Conservation (phyloP, 2,797 vertebrate genomes). For the Hapalemur alaotrensis region DNA sequence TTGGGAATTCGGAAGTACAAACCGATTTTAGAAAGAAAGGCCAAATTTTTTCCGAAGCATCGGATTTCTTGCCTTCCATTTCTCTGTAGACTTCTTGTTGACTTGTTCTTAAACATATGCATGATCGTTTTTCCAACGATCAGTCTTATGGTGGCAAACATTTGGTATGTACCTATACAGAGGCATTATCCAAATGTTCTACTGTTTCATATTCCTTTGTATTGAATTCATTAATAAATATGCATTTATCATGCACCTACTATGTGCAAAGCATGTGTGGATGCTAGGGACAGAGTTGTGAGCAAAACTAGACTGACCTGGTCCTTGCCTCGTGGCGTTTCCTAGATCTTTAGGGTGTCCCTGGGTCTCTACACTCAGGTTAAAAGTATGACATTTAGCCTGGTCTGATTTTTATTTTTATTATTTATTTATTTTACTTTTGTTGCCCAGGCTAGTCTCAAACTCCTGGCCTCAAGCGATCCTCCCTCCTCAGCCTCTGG, state of each 20-base stretch:
- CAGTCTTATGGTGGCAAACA: not conserved
- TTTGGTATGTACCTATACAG: not conserved
- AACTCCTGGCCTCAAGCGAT: not conserved
- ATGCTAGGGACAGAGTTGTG: not conserved
- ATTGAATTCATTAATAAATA: not conserved
- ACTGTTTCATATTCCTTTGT: not conserved
- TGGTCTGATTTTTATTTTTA: not conserved
- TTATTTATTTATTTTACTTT: not conserved
- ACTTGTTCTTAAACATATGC: constrained; percentile 22
- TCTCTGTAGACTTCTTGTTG: constrained; percentile 1
- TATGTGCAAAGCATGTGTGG: not conserved
- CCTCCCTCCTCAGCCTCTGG: not conserved
- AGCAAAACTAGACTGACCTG: not conserved
- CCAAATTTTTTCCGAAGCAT: not conserved
- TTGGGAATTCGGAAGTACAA: constrained; percentile 23
- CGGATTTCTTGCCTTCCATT: not conserved
- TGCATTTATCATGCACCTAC: not conserved
- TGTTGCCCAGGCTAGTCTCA: not conserved
- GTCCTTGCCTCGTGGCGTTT: rapidly evolving
- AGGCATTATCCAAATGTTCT: not conserved
- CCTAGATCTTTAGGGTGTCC: not conserved
- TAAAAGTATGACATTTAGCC: not conserved
- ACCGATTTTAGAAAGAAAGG: not conserved
- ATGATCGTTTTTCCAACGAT: not conserved
- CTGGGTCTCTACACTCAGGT: not conserved